These are phyloP conservation scores for Thinocorus orbignyianus DNA, from an alignment of 2,113 vertebrate species.

Conservation along the genomic window DNA sequence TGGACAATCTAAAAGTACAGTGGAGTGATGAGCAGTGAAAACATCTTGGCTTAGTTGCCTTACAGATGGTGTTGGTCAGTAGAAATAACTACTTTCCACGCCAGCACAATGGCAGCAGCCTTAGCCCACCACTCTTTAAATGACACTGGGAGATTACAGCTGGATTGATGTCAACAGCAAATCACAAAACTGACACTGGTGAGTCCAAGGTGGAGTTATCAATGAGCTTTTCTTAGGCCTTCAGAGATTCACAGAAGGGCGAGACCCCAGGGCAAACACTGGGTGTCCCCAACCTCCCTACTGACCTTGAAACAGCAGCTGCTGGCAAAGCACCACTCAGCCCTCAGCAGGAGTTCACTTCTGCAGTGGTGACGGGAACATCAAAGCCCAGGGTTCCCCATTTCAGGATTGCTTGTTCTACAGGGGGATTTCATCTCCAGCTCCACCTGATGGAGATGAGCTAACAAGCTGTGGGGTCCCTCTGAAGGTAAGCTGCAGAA, in stretches of 20 bases:
- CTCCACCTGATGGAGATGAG: background rate
- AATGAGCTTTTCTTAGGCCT: background rate
- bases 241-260: background rate
- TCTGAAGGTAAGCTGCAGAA: background rate
- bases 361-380: background rate
- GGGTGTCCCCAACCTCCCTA: background rate
- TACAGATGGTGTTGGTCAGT: background rate
- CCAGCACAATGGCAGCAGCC: background rate
- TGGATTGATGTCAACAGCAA: background rate
- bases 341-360: background rate
- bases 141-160: background rate
- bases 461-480: background rate
- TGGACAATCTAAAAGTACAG: background rate
- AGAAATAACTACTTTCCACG: background rate
- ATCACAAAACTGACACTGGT: background rate
- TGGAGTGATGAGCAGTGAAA: background rate
- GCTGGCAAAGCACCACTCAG: background rate
- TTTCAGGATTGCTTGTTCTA: background rate
- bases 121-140: background rate
- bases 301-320: background rate
- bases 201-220: background rate
- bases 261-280: background rate
- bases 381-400: rapidly evolving
- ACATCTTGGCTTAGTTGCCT: background rate
- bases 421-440: background rate